phyloP scores from a whole-genome alignment of 2,797 vertebrate species.

The Petrocephalus sullivani region DNA sequence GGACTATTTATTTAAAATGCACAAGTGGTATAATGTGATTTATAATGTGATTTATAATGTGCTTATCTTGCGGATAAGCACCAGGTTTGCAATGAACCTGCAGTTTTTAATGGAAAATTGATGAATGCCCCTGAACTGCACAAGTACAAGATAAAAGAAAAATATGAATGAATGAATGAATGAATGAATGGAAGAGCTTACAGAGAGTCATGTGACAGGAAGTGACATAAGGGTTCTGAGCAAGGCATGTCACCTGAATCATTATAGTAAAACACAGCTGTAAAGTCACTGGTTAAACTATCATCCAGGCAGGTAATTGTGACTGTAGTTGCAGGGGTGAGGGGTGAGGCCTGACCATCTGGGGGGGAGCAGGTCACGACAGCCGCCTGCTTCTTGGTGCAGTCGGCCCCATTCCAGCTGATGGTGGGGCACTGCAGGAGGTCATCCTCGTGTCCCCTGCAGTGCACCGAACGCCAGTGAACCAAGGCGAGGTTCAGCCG shows the following conservation, averaged over 20 bases:
- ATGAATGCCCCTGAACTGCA: not conserved
- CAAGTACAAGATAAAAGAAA: not conserved
- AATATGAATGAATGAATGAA: not conserved
- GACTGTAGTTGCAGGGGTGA: not conserved
- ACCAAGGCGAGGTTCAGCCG: conserved; percentile 59
- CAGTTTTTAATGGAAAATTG: too few species aligned
- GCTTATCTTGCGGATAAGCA: not conserved
- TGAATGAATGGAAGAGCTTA: not conserved
- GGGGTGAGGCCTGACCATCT: conserved; percentile 46
- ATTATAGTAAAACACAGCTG: not conserved
- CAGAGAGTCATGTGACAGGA: conserved; percentile 7
- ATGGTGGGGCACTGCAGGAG: conserved; percentile 74
- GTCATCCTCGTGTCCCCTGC: conserved; percentile 76
- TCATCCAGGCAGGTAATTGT: not conserved
- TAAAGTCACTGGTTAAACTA: not conserved
- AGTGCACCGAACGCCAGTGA: conserved; percentile 75
- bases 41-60: not conserved
- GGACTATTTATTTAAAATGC: not conserved
- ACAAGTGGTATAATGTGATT: not conserved
- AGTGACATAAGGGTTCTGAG: not conserved
- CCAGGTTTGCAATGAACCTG: not conserved
- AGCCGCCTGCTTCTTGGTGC: conserved; percentile 66
- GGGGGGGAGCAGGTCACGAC: conserved; percentile 71
- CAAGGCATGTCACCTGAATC: not conserved
- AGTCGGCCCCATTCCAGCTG: conserved; percentile 69